phyloP scores from a whole-genome alignment of 1,140 invertebrate species.

The Zaprionus camerounensis region DNA sequence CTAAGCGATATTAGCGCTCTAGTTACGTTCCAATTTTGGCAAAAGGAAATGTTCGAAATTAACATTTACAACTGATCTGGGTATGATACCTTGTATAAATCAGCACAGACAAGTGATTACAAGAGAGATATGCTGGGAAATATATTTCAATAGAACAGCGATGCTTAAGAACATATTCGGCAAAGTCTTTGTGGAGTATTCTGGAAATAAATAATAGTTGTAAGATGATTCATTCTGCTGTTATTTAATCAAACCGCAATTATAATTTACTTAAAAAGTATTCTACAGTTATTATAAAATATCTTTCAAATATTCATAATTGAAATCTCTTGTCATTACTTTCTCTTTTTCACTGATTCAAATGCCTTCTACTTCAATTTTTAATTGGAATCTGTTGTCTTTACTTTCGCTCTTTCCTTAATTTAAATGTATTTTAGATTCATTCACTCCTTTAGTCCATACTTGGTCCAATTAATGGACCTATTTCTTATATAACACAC shows the following conservation, averaged over 20 bases:
- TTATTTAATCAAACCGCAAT: no score
- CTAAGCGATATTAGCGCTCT: background rate
- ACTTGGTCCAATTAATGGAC: slow-evolving; percentile 1
- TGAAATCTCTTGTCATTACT: no score
- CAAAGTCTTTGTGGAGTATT: background rate
- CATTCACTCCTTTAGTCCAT: background rate
- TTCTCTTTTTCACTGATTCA: background rate
- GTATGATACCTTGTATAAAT: slow-evolving; percentile 2
- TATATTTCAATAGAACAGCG: background rate
- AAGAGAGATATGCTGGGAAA: background rate
- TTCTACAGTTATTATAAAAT: no score
- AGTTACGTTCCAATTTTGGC: slow-evolving; percentile 17
- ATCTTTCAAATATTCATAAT: no score
- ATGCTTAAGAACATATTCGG: background rate
- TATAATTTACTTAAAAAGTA: no score
- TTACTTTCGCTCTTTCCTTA: background rate
- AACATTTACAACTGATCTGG: slow-evolving; percentile 1
- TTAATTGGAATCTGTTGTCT: no score
- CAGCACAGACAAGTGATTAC: background rate
- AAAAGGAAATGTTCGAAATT: slow-evolving; percentile 4
- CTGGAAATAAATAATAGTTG: background rate
- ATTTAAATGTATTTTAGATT: background rate
- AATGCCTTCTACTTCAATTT: no score
- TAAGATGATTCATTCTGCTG: background rate
- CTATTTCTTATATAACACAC: background rate